These are phyloP conservation scores for Craniophora ligustri DNA, from an alignment of 2,888 invertebrate species.

Conservation along the genomic window DNA sequence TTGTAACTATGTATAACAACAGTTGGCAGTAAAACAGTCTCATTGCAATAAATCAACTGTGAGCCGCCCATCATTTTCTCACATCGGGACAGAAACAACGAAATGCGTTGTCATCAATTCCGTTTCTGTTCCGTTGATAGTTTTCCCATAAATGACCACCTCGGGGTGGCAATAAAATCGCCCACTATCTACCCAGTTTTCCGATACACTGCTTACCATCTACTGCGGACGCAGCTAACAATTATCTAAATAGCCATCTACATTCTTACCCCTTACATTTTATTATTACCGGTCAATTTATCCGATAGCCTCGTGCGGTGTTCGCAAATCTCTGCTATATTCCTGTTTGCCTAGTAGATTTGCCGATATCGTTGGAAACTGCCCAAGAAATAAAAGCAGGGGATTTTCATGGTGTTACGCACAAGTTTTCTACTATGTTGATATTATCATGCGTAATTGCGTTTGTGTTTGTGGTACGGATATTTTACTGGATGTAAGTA, in stretches of 20 bases:
- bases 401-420: slow-evolving; percentile 66
- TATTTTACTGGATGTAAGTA: slow-evolving; percentile 19
- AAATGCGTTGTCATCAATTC: slow-evolving; percentile 81
- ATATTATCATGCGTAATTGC: slow-evolving; percentile 54
- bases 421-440: slow-evolving; percentile 49
- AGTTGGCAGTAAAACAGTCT: slow-evolving; percentile 29
- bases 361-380: slow-evolving; percentile 77
- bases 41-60: slow-evolving; percentile 57
- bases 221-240: slow-evolving; percentile 83
- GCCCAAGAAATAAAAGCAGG: slow-evolving; percentile 75
- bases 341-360: slow-evolving; percentile 85
- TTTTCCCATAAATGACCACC: slow-evolving; percentile 86
- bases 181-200: slow-evolving; percentile 80
- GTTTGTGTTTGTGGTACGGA: slow-evolving; percentile 29
- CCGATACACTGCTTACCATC: slow-evolving; percentile 82
- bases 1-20: neutral
- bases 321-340: slow-evolving; percentile 82
- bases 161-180: slow-evolving; percentile 81
- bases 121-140: slow-evolving; percentile 77
- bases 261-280: slow-evolving; percentile 89
- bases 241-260: slow-evolving; percentile 90
- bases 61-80: slow-evolving; percentile 64
- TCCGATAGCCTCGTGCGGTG: slow-evolving; percentile 72
- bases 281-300: slow-evolving; percentile 89
- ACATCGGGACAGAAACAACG: slow-evolving; percentile 68